Base-by-base conservation (phyloP, 2,888 invertebrate genomes). In the Chaetoderma sp. region DNA sequence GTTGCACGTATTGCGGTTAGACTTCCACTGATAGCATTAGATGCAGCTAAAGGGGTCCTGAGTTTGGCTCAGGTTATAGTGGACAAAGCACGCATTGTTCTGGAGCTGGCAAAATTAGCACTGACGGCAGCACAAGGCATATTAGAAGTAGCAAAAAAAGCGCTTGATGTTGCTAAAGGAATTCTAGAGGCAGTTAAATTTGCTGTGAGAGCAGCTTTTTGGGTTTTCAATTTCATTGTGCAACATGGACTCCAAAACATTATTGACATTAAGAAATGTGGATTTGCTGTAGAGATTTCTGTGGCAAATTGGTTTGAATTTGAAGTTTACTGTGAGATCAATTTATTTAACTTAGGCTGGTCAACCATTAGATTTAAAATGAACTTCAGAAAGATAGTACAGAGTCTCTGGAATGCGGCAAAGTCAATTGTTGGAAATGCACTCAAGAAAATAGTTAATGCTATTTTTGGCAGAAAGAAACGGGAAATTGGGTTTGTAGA, bases 41-140 rank as follows among this genome's bases (percentile, higher is more conserved):
- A 73, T 64, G 42, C 32, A 33, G 73, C 71, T 23, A 69, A 73
- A 44, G 32, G 23, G 1, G 62, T 52, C 3, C 55, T 73, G 1
- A 63, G 65, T 8, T 63, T 57, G 13, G 73, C 69, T 3, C 69
- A 71, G 33, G 21, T 66, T 21, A 56, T 63, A 13, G 73, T 73
- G 8, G 69, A 73, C 32, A 69, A 71, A 32, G 58, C 71, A 4
- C 45, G 69, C 8, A 56, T 71, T 16, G 65, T 69, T 1, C 25
- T 73, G 4, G 52, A 54, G 5, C 23, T 71, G 1, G 65, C 54
- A 16, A 73, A 67, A 57, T 44, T 42, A n/a, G 25, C 49, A 2
- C 44, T 71, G 3, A 60, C 67, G 50, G 42, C 47, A 16, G 52
- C 52, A 21, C 16, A 18, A 28, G 3, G 28, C 10, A 33, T 28